Percentiles rank a stretch among this genome's conserved stretches.
phyloP scores from a whole-genome alignment of 2,888 invertebrate genomes.

The Druceiella hillmani region DNA sequence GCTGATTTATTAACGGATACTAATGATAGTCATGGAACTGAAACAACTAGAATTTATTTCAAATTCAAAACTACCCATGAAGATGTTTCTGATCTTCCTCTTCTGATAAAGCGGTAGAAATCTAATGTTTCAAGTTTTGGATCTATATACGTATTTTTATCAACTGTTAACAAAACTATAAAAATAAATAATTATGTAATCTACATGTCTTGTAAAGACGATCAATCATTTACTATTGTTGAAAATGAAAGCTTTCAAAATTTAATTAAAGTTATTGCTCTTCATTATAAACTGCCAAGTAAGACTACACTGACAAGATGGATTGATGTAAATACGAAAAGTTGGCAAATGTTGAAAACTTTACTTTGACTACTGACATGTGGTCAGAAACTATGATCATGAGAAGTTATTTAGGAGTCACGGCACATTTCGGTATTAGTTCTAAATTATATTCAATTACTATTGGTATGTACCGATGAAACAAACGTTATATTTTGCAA shows the following conservation, averaged over 20 bases:
- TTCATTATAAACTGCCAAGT: conserved; percentile 23
- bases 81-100: conserved; percentile 9
- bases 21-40: conserved; percentile 3
- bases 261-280: conserved; percentile 23
- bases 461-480: conserved; percentile 29
- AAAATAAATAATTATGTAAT: conserved; percentile 23
- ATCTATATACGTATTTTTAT: conserved; percentile 18
- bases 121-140: too few species aligned
- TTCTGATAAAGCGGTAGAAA: too few species aligned
- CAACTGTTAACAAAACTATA: conserved; percentile 20
- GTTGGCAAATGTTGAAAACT: conserved; percentile 18
- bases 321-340: conserved; percentile 25
- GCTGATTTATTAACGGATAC: conserved; percentile 1
- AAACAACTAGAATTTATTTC: conserved; percentile 3
- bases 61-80: conserved; percentile 10
- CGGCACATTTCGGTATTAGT: conserved; percentile 29
- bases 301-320: conserved; percentile 23
- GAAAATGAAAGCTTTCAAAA: conserved; percentile 20
- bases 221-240: conserved; percentile 23
- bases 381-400: conserved; percentile 16
- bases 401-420: conserved; percentile 28
- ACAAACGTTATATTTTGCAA: conserved; percentile 30
- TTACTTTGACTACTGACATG: conserved; percentile 11
- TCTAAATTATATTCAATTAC: conserved; percentile 27
- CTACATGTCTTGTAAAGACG: conserved; percentile 24